Base-by-base conservation (phyloP, 2,888 invertebrate species). In the Anagyrus pseudococci region DNA sequence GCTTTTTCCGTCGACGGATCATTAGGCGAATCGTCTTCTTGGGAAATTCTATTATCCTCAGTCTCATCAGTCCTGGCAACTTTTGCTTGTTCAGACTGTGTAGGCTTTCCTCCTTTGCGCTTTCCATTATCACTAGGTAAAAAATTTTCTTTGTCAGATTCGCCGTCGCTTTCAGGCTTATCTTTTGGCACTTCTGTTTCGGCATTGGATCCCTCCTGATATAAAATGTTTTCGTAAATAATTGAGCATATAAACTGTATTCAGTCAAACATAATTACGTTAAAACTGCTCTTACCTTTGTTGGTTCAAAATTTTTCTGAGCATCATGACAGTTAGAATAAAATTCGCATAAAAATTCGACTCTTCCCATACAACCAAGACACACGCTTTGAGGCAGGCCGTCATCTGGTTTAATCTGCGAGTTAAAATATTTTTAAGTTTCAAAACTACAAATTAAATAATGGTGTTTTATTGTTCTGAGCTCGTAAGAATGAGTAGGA, bases 301-400 rank as follows among this genome's bases (percentile, higher is more conserved):
- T n/a, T 15, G 53, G 47, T 56, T 47, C 48, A 33, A 73, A 52
- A 52, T 58, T 52, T 46, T 69, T 62, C 61, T 77, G 76, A 10
- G 71, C 72, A 15, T 54, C 61, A 60, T 77, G 74, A 52, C 76
- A 77, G 22, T 68, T 64, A 1, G 69, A 69, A 26, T 74, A 69
- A 69, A 78, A 78, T 26, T 77, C 77, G 15, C 72, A 73, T 4
- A 74, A 49, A 58, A 75, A 77, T 68, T 77, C 77, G 55, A 78
- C 58, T 4, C 73, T 69, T 29, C 73, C 77, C 33, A 73, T 46
- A 50, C 77, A 77, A 58, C 69, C 66, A 54, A 75, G 58, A 55
- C 78, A 78, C 25, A 75, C 69, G 4, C 46, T 46, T 26, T 72
- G 73, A 1, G 78, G 68, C 61, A 77, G 63, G 55, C 69, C 73